Percentiles rank a stretch among this genome's conserved stretches.
These are phyloP conservation scores for Tiphia femorata DNA, from an alignment of 2,888 invertebrate genomes.

Conservation along the genomic window DNA sequence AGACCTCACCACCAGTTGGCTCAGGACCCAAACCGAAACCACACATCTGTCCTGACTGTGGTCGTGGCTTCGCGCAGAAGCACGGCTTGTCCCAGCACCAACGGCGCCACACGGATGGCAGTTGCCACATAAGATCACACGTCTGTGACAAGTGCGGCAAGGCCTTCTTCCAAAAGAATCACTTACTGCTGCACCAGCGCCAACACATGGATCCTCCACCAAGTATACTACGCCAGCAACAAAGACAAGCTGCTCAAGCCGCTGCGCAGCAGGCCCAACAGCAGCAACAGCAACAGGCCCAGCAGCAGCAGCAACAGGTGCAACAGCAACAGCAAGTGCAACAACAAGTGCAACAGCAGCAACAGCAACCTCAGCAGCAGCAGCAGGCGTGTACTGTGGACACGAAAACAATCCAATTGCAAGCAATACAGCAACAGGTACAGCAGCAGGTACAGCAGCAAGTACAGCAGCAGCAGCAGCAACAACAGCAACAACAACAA, in stretches of 20 bases:
- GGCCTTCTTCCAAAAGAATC: slow-evolving; percentile 89
- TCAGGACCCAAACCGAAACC: slow-evolving; percentile 76
- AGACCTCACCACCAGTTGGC: slow-evolving; percentile 66
- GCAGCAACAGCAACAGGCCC: slow-evolving; percentile 44
- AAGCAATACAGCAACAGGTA: slow-evolving; percentile 60
- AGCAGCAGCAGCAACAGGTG: slow-evolving; percentile 57
- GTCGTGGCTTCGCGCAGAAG: slow-evolving; percentile 86
- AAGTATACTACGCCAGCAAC: slow-evolving; percentile 68
- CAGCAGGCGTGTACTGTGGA: slow-evolving; percentile 64
- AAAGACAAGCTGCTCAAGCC: slow-evolving; percentile 65
- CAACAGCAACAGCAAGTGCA: slow-evolving; percentile 68
- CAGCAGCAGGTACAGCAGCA: slow-evolving; percentile 66
- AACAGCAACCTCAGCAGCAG: slow-evolving; percentile 66
- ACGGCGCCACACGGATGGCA: slow-evolving; percentile 83
- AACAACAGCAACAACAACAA: slow-evolving; percentile 58
- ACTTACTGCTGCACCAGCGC: slow-evolving; percentile 83
- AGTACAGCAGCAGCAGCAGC: slow-evolving; percentile 59
- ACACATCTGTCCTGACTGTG: slow-evolving; percentile 84
- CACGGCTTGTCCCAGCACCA: slow-evolving; percentile 86
- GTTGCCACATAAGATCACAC: slow-evolving; percentile 83
- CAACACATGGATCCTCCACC: slow-evolving; percentile 81
- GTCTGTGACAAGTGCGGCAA: slow-evolving; percentile 86
- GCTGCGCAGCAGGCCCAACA: slow-evolving; percentile 64
- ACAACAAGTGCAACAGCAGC: slow-evolving; percentile 65
- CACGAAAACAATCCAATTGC: slow-evolving; percentile 56